Evolutionary conservation across 1,140 invertebrate species (phyloP).

Genomic region (Calliopsis andreniformis): DNA sequence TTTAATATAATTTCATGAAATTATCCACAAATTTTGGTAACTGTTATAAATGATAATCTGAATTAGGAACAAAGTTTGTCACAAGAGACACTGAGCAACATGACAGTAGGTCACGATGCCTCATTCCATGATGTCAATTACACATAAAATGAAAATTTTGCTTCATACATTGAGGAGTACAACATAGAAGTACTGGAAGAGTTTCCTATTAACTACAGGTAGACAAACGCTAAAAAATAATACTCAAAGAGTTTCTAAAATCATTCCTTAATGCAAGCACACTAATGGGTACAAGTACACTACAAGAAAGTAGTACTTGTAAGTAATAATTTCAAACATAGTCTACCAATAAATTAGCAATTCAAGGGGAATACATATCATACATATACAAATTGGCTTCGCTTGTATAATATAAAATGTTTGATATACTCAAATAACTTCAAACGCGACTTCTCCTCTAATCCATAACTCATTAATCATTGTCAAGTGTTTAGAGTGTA

Average conservation of each 20-base stretch:
- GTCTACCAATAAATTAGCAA: constrained; percentile 24
- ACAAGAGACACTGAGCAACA: constrained; percentile 57
- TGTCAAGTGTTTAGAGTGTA: too few relatives aligned
- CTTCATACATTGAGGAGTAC: constrained; percentile 35
- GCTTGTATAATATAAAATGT: too few relatives aligned
- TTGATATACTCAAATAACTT: too few relatives aligned
- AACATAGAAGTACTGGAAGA: constrained; percentile 27
- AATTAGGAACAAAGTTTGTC: constrained; percentile 10
- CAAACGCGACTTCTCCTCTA: too few relatives aligned
- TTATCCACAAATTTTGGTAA: constrained; percentile 21
- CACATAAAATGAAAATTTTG: constrained; percentile 34
- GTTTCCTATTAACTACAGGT: constrained; percentile 39
- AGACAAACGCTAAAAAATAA: constrained; percentile 31
- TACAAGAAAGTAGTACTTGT: background rate
- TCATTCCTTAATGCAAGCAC: constrained; percentile 53
- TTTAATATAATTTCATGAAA: background rate
- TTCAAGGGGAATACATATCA: background rate
- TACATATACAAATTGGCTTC: background rate
- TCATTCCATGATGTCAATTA: constrained; percentile 69
- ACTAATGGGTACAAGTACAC: constrained; percentile 15
- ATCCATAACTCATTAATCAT: too few relatives aligned
- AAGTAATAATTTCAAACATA: background rate
- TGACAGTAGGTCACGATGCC: constrained; percentile 71
- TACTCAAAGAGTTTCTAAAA: constrained; percentile 15
- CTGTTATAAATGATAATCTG: constrained; percentile 4